Conservation (phyloP, 2,888 invertebrate genomes). For the Coelinius sp. region DNA sequence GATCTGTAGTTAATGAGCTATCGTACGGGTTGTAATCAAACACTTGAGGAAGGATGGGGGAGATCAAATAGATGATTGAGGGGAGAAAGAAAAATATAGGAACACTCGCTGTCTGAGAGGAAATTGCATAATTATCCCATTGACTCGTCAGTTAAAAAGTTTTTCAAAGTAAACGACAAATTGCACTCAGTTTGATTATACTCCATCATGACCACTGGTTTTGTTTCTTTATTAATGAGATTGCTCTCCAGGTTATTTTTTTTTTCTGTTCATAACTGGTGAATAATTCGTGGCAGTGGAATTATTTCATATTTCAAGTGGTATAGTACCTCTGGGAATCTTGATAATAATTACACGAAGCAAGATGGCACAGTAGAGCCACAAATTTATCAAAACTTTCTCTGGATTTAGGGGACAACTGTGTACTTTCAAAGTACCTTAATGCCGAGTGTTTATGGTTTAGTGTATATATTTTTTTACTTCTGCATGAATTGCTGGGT, state of each 20-base stretch:
- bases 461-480: neutral
- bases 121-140: neutral
- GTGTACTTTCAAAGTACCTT: neutral
- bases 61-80: too few species aligned
- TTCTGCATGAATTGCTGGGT: neutral
- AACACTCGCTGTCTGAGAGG: neutral
- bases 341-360: neutral
- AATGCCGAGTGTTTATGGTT: neutral
- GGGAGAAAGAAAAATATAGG: too few species aligned
- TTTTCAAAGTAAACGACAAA: neutral
- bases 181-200: neutral
- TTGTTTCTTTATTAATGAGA: neutral
- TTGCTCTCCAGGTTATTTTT: neutral
- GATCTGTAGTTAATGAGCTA: too few species aligned
- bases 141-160: neutral
- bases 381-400: neutral
- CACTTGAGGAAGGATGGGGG: too few species aligned
- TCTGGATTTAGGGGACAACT: neutral
- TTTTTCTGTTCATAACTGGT: neutral
- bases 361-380: neutral
- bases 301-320: slow-evolving; percentile 1
- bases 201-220: neutral
- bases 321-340: neutral
- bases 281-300: neutral
- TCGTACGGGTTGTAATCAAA: too few species aligned